phyloP scores from a whole-genome alignment of 2,797 vertebrate species.

The Fistularia commersonii region DNA sequence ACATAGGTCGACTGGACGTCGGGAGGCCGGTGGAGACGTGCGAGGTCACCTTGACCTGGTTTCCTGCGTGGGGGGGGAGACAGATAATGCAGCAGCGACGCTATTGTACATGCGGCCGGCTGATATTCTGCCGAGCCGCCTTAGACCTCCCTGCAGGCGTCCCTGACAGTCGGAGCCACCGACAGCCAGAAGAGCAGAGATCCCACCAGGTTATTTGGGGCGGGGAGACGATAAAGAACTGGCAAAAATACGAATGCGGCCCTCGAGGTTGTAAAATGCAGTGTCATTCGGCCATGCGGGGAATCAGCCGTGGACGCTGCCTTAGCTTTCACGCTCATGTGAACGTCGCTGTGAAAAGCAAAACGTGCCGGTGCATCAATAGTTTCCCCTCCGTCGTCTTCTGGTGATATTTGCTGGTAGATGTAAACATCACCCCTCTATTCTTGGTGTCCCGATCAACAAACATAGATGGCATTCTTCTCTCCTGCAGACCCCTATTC shows the following conservation, averaged over 20 bases:
- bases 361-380: too few species aligned
- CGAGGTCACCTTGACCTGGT: constrained; percentile 75
- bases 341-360: too few species aligned
- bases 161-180: constrained; percentile 29
- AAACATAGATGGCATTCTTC: too few species aligned
- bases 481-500: too few species aligned
- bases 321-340: too few species aligned
- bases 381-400: too few species aligned
- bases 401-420: too few species aligned
- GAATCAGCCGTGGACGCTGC: constrained; percentile 16
- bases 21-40: constrained; percentile 11
- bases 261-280: constrained; percentile 59
- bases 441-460: too few species aligned
- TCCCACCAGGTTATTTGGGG: constrained; percentile 25
- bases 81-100: constrained; percentile 41
- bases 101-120: constrained; percentile 45
- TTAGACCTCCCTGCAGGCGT: constrained; percentile 37
- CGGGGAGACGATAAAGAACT: background rate
- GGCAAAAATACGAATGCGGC: constrained; percentile 24
- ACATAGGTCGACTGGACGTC: too few species aligned
- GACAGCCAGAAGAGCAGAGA: constrained; percentile 47
- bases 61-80: constrained; percentile 36
- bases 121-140: constrained; percentile 38
- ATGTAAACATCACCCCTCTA: too few species aligned
- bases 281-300: constrained; percentile 56